These are phyloP conservation scores for Bembecia ichneumoniformis DNA, from an alignment of 2,888 invertebrate species.

Conservation along the genomic window DNA sequence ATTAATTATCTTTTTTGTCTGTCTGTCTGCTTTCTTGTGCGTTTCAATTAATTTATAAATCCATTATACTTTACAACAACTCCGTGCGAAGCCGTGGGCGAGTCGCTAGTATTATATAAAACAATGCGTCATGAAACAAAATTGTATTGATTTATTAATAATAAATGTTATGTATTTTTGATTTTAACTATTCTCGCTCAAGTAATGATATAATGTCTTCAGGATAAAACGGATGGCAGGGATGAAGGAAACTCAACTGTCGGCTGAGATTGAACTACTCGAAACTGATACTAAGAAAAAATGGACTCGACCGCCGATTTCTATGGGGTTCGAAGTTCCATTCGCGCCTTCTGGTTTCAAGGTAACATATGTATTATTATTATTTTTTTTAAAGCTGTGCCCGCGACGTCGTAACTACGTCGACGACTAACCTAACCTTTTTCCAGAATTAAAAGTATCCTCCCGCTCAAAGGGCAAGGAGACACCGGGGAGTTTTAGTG, in stretches of 20 bases:
- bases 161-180: not conserved
- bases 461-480: no score
- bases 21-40: no score
- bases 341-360: conserved; percentile 99
- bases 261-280: conserved; percentile 98
- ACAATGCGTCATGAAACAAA: not conserved
- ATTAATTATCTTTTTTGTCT: no score
- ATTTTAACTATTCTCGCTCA: no score
- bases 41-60: no score
- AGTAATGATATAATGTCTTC: not conserved
- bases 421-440: no score
- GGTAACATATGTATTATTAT: conserved; percentile 32
- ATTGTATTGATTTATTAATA: not conserved
- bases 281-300: conserved; percentile 99
- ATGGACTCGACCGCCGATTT: conserved; percentile 99
- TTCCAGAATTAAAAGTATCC: no score
- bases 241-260: conserved; percentile 99
- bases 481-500: no score
- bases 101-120: no score
- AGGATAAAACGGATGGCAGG: conserved; percentile 94
- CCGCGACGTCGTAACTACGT: no score
- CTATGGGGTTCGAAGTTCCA: conserved; percentile 99
- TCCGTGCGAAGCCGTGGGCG: not conserved
- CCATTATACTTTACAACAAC: no score
- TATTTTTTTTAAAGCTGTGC: no score